A percentile compares a stretch with the other conserved stretches of the same genome.
Conservation (phyloP, 2,797 vertebrate genomes). For the Micrastur ruficollis region DNA sequence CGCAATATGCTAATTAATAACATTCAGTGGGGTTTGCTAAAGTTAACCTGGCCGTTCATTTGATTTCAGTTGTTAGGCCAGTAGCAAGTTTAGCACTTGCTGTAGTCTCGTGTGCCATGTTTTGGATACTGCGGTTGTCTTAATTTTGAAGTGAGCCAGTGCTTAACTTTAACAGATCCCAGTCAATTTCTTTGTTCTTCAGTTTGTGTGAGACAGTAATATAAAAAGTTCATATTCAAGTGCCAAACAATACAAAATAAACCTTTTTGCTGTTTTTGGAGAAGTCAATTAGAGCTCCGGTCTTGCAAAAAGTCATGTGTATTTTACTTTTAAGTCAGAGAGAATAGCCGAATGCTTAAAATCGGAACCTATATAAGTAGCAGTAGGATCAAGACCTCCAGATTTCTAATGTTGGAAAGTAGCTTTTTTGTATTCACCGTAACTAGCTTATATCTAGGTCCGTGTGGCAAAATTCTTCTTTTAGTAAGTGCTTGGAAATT, state of each 20-base stretch:
- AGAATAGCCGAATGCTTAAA: not conserved
- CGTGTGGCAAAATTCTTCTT: not conserved
- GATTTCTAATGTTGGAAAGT: not conserved
- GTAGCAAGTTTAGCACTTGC: not conserved
- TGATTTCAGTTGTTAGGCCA: not conserved
- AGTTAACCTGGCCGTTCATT: not conserved
- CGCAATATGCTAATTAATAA: not conserved
- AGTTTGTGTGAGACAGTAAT: not conserved
- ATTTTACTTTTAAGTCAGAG: not conserved
- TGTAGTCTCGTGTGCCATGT: fast-evolving
- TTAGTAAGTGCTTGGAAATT: not conserved
- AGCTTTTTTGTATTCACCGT: not conserved
- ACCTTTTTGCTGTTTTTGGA: not conserved
- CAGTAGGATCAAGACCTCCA: not conserved
- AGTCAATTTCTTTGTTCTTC: not conserved
- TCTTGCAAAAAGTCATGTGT: not conserved
- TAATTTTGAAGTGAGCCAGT: not conserved
- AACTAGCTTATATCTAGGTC: not conserved
- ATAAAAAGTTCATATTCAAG: not conserved
- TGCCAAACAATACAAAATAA: not conserved
- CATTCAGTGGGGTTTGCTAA: not conserved
- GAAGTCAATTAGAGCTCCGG: not conserved
- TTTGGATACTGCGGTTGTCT: not conserved
- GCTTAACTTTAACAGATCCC: not conserved
- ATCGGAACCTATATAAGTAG: not conserved